Evolutionary conservation across 1,140 invertebrate genomes (phyloP).

Genomic region (Euura saliciscinereae): DNA sequence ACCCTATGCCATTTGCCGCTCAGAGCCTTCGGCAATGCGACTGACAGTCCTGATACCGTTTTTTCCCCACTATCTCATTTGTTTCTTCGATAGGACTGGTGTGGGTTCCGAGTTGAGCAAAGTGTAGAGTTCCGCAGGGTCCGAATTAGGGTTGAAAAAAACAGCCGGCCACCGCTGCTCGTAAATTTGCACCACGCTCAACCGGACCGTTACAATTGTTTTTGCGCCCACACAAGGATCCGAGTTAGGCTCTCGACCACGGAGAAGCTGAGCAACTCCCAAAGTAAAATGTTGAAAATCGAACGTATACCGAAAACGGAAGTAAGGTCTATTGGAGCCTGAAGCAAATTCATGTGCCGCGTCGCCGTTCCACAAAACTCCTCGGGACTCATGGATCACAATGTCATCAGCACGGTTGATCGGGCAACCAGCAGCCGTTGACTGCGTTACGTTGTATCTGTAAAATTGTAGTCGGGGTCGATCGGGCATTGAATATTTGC

Average conservation of each 20-base stretch:
- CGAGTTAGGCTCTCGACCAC: no score
- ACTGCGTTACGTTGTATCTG: no score
- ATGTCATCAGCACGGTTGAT: neutral
- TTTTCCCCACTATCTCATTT: neutral
- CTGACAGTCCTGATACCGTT: neutral
- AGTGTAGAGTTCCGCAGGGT: neutral
- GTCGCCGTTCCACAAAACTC: no score
- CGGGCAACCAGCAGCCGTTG: neutral
- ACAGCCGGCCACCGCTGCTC: neutral
- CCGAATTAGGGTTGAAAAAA: neutral
- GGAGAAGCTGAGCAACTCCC: no score
- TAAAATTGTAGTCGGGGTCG: no score
- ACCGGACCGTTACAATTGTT: neutral
- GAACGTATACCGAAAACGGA: conserved; percentile 20
- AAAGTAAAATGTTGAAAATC: neutral
- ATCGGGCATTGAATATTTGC: no score
- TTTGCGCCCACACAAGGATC: neutral
- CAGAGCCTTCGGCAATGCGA: no score
- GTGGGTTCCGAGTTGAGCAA: neutral
- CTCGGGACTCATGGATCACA: neutral
- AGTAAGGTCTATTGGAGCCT: conserved; percentile 33
- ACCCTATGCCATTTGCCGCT: no score
- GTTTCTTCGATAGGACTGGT: neutral
- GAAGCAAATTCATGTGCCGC: conserved; percentile 29
- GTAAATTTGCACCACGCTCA: conserved; percentile 3